A percentile compares a stretch with the other conserved stretches of the same genome.
These are phyloP conservation scores for Rhynchophorus ferrugineus DNA, from an alignment of 1,140 invertebrate species.

Conservation along the genomic window DNA sequence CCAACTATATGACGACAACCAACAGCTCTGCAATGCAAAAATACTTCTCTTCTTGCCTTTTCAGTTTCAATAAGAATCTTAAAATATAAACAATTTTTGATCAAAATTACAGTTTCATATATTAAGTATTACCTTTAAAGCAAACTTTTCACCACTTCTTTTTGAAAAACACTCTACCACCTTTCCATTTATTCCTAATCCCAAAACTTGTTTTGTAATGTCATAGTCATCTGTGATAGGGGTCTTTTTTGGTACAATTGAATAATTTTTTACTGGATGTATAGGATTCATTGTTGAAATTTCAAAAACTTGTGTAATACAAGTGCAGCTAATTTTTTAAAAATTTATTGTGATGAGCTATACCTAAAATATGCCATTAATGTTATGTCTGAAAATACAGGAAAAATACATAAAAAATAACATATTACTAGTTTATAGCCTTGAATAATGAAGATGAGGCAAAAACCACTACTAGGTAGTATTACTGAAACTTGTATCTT, in stretches of 20 bases:
- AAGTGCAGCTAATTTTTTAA: neutral
- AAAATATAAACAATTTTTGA: conserved; percentile 29
- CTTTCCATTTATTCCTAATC: conserved; percentile 97
- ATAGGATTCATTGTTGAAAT: conserved; percentile 13
- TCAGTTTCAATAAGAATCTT: conserved; percentile 84
- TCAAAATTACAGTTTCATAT: neutral
- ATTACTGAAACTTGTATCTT: too few species aligned
- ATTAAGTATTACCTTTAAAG: conserved; percentile 66
- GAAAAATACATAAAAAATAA: neutral
- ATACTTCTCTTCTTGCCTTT: conserved; percentile 90
- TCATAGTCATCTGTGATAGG: conserved; percentile 88
- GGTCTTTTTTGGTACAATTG: conserved; percentile 58
- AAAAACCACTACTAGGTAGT: neutral
- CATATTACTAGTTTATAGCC: neutral
- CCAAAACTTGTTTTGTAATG: conserved; percentile 89
- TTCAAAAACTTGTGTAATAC: conserved; percentile 20
- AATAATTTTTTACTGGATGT: conserved; percentile 5
- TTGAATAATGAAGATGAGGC: neutral
- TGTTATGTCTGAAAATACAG: neutral
- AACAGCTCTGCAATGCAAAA: conserved; percentile 89
- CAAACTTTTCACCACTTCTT: conserved; percentile 66
- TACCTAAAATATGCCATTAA: neutral
- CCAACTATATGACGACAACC: conserved; percentile 88
- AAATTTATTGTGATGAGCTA: conserved; percentile 8
- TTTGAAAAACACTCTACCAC: conserved; percentile 70